Percentiles rank a stretch among this genome's conserved stretches.
Conservation (phyloP, 2,888 invertebrate genomes). For the Erebia epiphron region DNA sequence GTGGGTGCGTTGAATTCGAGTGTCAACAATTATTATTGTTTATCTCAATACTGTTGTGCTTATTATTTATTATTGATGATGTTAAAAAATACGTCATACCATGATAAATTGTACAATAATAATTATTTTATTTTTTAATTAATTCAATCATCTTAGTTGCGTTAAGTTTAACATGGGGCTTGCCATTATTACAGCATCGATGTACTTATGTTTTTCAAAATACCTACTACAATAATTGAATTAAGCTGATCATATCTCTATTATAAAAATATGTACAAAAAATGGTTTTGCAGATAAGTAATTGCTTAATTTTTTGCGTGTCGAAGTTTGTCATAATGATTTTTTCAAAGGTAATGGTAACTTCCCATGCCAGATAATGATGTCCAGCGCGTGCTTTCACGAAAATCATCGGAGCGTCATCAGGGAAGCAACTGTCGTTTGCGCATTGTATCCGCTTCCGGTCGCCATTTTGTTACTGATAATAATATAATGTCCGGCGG, state of each 20-base stretch:
- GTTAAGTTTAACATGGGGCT: too few relatives aligned
- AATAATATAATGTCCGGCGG: conserved; percentile 42
- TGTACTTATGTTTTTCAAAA: too few relatives aligned
- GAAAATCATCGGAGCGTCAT: conserved; percentile 47
- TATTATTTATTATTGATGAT: neutral
- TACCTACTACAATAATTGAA: too few relatives aligned
- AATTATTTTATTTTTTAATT: neutral
- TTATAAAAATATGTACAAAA: neutral
- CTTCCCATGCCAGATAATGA: conserved; percentile 40
- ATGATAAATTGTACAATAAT: too few relatives aligned
- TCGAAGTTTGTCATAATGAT: conserved; percentile 11
- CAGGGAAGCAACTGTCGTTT: conserved; percentile 47
- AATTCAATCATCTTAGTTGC: too few relatives aligned
- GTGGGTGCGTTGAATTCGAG: conserved; percentile 3
- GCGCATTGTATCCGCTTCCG: conserved; percentile 46
- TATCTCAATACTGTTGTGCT: neutral
- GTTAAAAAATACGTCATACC: too few relatives aligned
- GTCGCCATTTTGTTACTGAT: conserved; percentile 41
- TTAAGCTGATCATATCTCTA: too few relatives aligned
- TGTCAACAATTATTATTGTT: neutral
- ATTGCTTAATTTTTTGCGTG: conserved; percentile 4
- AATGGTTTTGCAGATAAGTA: neutral
- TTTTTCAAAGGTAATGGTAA: conserved; percentile 28
- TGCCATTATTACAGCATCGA: too few relatives aligned
- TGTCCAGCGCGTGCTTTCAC: conserved; percentile 48